A percentile compares a stretch with the other conserved stretches of the same genome.
Evolutionary conservation across 2,888 invertebrate genomes (phyloP).

Genomic region (Sarcophaga caerulescens): DNA sequence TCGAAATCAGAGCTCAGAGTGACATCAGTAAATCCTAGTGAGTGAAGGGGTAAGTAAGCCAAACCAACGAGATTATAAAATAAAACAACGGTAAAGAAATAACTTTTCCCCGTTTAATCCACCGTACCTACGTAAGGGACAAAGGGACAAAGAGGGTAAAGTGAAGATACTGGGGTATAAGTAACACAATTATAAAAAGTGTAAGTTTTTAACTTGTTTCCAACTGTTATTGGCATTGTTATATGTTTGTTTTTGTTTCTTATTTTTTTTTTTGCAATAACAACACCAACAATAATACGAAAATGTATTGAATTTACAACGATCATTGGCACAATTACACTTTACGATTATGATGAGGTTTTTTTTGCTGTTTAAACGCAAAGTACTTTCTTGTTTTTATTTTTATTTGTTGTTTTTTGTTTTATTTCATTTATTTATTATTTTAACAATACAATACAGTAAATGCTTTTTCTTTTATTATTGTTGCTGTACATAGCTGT

Average conservation of each 20-base stretch:
- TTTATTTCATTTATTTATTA: neutral
- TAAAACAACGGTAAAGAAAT: too few species aligned
- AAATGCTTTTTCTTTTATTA: conserved; percentile 24
- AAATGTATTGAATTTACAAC: conserved; percentile 25
- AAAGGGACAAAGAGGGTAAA: neutral
- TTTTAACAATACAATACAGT: neutral
- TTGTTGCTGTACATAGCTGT: neutral
- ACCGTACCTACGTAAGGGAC: neutral
- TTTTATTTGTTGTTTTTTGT: neutral
- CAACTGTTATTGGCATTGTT: conserved; percentile 5
- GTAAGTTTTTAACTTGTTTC: conserved; percentile 47
- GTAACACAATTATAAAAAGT: conserved; percentile 52
- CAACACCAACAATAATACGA: neutral
- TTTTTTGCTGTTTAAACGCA: neutral
- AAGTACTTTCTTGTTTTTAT: neutral
- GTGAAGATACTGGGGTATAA: neutral
- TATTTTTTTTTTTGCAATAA: conserved; percentile 1
- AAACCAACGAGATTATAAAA: too few species aligned
- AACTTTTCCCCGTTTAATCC: too few species aligned
- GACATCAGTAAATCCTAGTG: too few species aligned
- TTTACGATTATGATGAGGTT: conserved; percentile 22
- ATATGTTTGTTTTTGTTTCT: neutral
- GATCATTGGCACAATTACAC: conserved; percentile 62
- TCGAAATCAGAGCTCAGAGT: too few species aligned
- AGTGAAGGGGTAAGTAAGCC: too few species aligned